phyloP scores from a whole-genome alignment of 2,113 vertebrate species.

The Pelecanus crispus region DNA sequence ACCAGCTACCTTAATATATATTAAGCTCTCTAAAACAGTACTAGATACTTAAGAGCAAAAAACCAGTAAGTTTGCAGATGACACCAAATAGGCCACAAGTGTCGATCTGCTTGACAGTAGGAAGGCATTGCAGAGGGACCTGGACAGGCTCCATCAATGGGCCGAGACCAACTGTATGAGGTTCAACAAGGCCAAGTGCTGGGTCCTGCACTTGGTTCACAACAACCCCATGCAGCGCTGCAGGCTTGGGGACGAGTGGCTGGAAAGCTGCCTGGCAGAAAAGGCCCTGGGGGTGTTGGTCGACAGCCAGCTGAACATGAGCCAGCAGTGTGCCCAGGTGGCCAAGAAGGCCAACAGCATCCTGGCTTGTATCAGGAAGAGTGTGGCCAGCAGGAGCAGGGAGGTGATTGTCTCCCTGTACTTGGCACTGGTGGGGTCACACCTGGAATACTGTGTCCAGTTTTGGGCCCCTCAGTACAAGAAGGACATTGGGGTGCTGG shows the following conservation, averaged over 20 bases:
- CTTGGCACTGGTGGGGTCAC: too few species aligned
- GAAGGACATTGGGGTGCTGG: too few species aligned
- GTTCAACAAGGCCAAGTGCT: not conserved
- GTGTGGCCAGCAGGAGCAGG: too few species aligned
- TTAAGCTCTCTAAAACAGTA: not conserved
- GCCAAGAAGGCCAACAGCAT: too few species aligned
- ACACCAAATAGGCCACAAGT: not conserved
- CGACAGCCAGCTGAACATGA: too few species aligned
- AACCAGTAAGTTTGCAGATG: not conserved
- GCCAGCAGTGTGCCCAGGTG: too few species aligned
- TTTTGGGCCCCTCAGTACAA: too few species aligned
- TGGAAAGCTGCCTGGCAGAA: not conserved
- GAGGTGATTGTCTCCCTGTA: too few species aligned
- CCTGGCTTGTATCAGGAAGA: too few species aligned
- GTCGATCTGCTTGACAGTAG: not conserved
- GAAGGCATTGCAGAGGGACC: not conserved
- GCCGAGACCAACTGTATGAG: fast-evolving
- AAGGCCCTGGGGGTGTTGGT: not conserved
- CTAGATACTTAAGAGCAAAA: not conserved
- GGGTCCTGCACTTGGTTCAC: not conserved
- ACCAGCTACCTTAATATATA: not conserved
- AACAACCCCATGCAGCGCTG: fast-evolving
- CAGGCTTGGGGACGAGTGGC: not conserved
- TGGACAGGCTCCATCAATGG: not conserved
- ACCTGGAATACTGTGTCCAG: too few species aligned